Evolutionary conservation across 1,140 invertebrate genomes (phyloP).

Genomic region (Caenorhabditis elegans): WBcel235 BX284605.5:5089501-5090000

Average conservation of each 20-base stretch:
- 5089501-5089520: too few relatives aligned
- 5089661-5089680: constrained; percentile 26
- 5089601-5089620: not conserved
- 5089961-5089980: not conserved
- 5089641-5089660: constrained; percentile 20
- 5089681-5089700: not conserved
- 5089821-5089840: constrained; percentile 23
- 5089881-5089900: not conserved
- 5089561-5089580: too few relatives aligned
- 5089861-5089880: constrained; percentile 13
- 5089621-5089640: constrained; percentile 13
- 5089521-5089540: too few relatives aligned
- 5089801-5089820: too few relatives aligned
- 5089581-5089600: not conserved
- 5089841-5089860: constrained; percentile 17
- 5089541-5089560: too few relatives aligned
- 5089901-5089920: not conserved
- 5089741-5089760: not conserved
- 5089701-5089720: not conserved
- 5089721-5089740: not conserved
- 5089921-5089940: constrained; percentile 23
- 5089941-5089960: constrained; percentile 11
- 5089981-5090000: not conserved
- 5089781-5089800: too few relatives aligned
- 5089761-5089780: too few relatives aligned